phyloP scores from a whole-genome alignment of 2,888 invertebrate genomes.

The Rhagonycha lutea region DNA sequence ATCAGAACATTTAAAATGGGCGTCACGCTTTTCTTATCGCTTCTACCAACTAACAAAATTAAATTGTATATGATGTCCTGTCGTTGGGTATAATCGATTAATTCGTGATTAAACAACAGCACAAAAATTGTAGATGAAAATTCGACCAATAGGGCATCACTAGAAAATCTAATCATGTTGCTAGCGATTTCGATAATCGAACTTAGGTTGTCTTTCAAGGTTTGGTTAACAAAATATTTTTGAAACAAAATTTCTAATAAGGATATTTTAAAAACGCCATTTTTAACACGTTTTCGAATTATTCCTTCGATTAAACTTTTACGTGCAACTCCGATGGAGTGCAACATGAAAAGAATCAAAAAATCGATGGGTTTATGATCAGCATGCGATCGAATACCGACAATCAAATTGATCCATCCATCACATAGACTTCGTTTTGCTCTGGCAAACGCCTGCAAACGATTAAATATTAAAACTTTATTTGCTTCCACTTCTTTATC shows the following conservation, averaged over 20 bases:
- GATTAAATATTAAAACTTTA: slow-evolving; percentile 62
- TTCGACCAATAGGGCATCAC: slow-evolving; percentile 59
- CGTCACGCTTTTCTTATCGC: slow-evolving; percentile 40
- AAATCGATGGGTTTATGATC: slow-evolving; percentile 72
- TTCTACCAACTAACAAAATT: slow-evolving; percentile 43
- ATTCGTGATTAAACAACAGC: slow-evolving; percentile 53
- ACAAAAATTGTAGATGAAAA: slow-evolving; percentile 65
- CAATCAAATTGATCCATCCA: slow-evolving; percentile 63
- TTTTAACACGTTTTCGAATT: slow-evolving; percentile 66
- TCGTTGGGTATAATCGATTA: slow-evolving; percentile 41
- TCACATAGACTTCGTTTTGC: slow-evolving; percentile 62
- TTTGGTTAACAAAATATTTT: slow-evolving; percentile 56
- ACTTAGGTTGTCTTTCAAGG: slow-evolving; percentile 60
- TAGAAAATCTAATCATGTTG: slow-evolving; percentile 57
- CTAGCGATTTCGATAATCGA: slow-evolving; percentile 62
- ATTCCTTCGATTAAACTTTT: slow-evolving; percentile 65
- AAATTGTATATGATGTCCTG: slow-evolving; percentile 47
- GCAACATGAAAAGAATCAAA: slow-evolving; percentile 66
- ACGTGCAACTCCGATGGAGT: slow-evolving; percentile 63
- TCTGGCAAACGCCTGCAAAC: slow-evolving; percentile 61
- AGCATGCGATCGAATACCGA: slow-evolving; percentile 55
- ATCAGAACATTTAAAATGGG: slow-evolving; percentile 42
- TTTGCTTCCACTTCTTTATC: slow-evolving; percentile 58
- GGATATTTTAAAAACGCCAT: slow-evolving; percentile 62
- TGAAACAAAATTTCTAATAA: slow-evolving; percentile 62